These are phyloP conservation scores for Drosophila melanosoma DNA, from an alignment of 2,888 invertebrate genomes.

Conservation along the genomic window DNA sequence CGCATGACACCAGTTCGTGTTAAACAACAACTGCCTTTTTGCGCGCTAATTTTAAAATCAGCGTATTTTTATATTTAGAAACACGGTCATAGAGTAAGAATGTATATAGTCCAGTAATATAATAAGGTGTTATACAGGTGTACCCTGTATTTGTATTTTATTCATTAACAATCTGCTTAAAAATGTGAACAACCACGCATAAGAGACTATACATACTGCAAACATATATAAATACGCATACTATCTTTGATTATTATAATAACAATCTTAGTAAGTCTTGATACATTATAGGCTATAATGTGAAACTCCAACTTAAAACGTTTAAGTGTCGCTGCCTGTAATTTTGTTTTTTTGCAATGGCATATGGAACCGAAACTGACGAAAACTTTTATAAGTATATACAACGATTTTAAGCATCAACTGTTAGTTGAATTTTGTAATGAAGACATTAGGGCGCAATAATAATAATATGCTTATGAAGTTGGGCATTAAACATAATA, in stretches of 20 bases:
- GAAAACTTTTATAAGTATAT: slow-evolving; percentile 51
- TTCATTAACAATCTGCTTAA: background rate
- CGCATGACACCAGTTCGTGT: slow-evolving; percentile 10
- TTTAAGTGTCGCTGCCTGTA: slow-evolving; percentile 41
- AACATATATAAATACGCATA: background rate
- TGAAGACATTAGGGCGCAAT: slow-evolving; percentile 60
- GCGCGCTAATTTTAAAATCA: slow-evolving; percentile 26
- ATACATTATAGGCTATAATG: slow-evolving; percentile 46
- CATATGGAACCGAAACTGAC: slow-evolving; percentile 35
- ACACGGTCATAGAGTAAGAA: slow-evolving; percentile 1
- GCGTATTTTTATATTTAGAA: slow-evolving; percentile 30
- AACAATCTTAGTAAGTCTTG: slow-evolving; percentile 39
- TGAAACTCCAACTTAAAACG: slow-evolving; percentile 56
- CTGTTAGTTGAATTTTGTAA: slow-evolving; percentile 47
- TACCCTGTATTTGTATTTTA: background rate
- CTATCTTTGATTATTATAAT: slow-evolving; percentile 3
- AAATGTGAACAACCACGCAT: background rate
- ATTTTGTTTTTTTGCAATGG: slow-evolving; percentile 40
- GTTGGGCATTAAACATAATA: slow-evolving; percentile 51
- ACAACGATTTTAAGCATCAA: slow-evolving; percentile 38
- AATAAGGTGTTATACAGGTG: background rate
- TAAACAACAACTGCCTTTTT: slow-evolving; percentile 22
- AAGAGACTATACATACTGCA: background rate
- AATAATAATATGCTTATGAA: slow-evolving; percentile 61
- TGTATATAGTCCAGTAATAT: background rate